Evolutionary conservation across 2,113 vertebrate species (phyloP).

Genomic region (Dromiciops gliroides): DNA sequence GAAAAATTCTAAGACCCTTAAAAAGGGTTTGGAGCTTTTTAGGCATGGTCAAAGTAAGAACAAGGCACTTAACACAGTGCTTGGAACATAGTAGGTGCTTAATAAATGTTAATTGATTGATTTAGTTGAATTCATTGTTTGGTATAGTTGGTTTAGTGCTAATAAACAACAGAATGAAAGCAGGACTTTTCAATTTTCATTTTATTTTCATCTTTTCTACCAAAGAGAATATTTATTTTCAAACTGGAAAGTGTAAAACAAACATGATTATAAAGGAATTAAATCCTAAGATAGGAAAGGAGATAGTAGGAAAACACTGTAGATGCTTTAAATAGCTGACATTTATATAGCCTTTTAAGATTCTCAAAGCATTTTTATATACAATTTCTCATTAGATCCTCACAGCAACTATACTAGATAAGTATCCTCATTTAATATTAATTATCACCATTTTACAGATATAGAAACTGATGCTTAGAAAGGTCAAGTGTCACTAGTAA

Average conservation of each 20-base stretch:
- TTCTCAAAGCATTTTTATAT: not conserved
- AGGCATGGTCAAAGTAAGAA: not conserved
- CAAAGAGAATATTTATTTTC: not conserved
- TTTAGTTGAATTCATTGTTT: not conserved
- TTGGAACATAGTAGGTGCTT: not conserved
- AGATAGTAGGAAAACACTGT: not conserved
- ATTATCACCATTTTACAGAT: not conserved
- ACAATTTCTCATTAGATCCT: not conserved
- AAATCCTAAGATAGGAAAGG: not conserved
- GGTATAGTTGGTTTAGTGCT: not conserved
- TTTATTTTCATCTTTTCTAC: not conserved
- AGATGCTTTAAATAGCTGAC: not conserved
- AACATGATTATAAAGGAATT: not conserved
- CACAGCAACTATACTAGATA: not conserved
- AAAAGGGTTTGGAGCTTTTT: not conserved
- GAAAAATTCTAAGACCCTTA: not conserved
- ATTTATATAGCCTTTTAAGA: not conserved
- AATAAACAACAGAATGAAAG: not conserved
- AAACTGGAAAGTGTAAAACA: not conserved
- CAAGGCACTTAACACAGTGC: not conserved
- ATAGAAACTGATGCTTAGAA: not conserved
- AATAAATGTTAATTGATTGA: not conserved
- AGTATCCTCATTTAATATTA: no score
- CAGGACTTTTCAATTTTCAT: not conserved
- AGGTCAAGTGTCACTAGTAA: not conserved